These are phyloP conservation scores for Isaurus tuberculatus DNA, from an alignment of 92 coral and sea anemone species.

Conservation along the genomic window DNA sequence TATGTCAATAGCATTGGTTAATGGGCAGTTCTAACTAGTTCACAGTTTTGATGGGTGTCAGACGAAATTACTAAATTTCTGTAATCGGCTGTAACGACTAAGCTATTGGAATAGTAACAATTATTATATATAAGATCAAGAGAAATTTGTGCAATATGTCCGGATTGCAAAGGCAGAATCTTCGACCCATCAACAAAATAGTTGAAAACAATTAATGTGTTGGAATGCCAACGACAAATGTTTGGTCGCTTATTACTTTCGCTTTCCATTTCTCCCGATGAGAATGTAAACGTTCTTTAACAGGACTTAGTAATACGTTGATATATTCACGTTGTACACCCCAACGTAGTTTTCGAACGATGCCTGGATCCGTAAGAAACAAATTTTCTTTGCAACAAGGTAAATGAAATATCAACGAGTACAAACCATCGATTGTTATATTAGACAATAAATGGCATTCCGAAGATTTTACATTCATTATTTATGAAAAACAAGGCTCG, in stretches of 20 bases:
- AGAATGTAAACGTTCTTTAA: background rate
- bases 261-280: background rate
- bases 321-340: background rate
- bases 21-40: too few relatives aligned
- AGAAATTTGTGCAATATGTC: too few relatives aligned
- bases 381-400: background rate
- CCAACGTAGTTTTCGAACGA: background rate
- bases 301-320: background rate
- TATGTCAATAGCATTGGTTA: too few relatives aligned
- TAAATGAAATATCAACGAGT: background rate
- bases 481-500: constrained; percentile 28
- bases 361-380: background rate
- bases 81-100: too few relatives aligned
- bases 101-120: too few relatives aligned
- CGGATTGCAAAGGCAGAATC: background rate
- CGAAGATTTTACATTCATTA: background rate
- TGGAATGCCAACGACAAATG: background rate
- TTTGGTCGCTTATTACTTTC: background rate
- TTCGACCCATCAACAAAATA: background rate
- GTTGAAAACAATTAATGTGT: background rate
- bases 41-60: too few relatives aligned
- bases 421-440: constrained; percentile 1
- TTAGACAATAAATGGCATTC: background rate
- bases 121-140: too few relatives aligned
- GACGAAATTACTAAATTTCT: too few relatives aligned